Evolutionary conservation across 2,888 invertebrate species (phyloP), one percentile per base, ranked within the genome.

Genomic region (Drosophila multiciliata): DNA sequence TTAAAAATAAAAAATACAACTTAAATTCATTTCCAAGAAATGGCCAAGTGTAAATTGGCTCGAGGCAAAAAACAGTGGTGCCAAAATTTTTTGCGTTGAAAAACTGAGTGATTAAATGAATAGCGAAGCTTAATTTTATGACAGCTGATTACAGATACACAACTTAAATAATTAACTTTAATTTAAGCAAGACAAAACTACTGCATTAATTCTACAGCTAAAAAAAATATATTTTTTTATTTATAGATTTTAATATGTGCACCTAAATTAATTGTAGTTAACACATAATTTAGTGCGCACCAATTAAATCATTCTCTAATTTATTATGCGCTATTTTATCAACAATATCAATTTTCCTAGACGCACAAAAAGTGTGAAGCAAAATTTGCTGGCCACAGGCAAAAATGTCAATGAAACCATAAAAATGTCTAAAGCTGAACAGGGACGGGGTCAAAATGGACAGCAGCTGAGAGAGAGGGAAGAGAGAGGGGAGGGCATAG

Each of bases 361-460:
- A 40, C 50, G 45, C 26, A 36, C 40, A 40, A 11, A 35, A 35
- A 26, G 61, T 63, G 55, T 60, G 62, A 49, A 29, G 29, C 29
- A 29, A 29, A 45, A 26, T 40, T 17, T n/a, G 49, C 40, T 29
- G 29, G 55, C 65, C 62, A 26, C 52, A 53, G 55, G 15, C 26
- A 75, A 75, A 75, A 86, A 84, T 83, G 83, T 83, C 86, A 87
- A 80, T 78, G 81, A 84, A 83, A 80, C 83, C 84, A 87, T 84
- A 82, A 85, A 87, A 88, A 82, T 82, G 80, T 70, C 80, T 64
- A 82, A 78, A 63, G 57, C 63, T 35, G 73, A 60, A 23, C 65
- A 26, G 32, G 66, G 45, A 62, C 57, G 26, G 61, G 75, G 75
- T 61, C 64, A 62, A 35, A 38, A 33, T n/a, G 63, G 57, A 75